These are phyloP conservation scores for Chymomyza fuscimana DNA, from an alignment of 2,888 invertebrate genomes.

Conservation along the genomic window DNA sequence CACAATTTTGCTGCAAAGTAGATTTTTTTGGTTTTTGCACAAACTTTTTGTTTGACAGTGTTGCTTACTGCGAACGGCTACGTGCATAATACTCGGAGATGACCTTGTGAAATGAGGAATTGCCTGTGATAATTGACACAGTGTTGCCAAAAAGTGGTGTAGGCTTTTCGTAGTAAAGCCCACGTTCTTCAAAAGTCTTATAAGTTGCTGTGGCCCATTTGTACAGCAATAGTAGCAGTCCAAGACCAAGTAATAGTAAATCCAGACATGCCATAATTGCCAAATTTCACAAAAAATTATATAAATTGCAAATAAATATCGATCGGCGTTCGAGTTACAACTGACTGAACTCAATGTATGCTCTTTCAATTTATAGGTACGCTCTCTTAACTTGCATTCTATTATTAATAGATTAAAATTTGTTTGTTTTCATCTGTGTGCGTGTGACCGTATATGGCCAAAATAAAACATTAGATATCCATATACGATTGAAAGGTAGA, in stretches of 20 bases:
- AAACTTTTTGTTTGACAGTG: background rate
- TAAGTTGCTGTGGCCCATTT: constrained; percentile 44
- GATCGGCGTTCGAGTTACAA: background rate
- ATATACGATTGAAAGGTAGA: too few relatives aligned
- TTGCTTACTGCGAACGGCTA: constrained; percentile 16
- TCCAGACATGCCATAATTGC: background rate
- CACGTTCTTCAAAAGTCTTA: constrained; percentile 44
- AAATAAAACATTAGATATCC: background rate
- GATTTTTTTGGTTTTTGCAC: background rate
- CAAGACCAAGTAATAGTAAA: background rate
- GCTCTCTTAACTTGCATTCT: background rate
- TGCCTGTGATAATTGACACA: background rate
- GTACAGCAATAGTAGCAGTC: constrained; percentile 26
- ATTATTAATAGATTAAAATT: background rate
- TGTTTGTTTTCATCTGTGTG: background rate
- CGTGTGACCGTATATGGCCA: background rate
- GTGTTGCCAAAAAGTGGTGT: constrained; percentile 42
- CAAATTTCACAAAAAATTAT: background rate
- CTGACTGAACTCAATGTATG: background rate
- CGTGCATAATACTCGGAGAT: constrained; percentile 28
- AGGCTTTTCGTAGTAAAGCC: constrained; percentile 51
- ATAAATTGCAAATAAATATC: background rate
- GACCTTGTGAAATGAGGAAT: constrained; percentile 19
- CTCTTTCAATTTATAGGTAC: background rate
- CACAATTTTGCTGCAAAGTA: constrained; percentile 73